Percentiles rank a stretch among this genome's conserved stretches.
Conservation (phyloP, 1,140 invertebrate genomes). For the Euwallacea fornicatus region DNA sequence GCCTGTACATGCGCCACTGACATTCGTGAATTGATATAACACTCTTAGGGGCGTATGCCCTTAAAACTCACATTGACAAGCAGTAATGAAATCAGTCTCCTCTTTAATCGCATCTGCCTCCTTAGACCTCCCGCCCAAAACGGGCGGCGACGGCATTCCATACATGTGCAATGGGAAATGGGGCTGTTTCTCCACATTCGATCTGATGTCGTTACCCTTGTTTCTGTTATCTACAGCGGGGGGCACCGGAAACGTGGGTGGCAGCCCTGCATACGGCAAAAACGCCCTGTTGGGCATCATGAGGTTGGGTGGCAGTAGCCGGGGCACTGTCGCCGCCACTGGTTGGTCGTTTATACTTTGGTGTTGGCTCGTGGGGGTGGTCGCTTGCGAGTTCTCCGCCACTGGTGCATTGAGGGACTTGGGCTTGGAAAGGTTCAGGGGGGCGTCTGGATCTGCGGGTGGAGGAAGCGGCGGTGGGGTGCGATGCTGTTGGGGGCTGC, state of each 20-base stretch:
- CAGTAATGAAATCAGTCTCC: slow-evolving; percentile 62
- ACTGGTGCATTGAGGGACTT: slow-evolving; percentile 59
- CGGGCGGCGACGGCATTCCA: slow-evolving; percentile 47
- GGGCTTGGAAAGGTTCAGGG: slow-evolving; percentile 86
- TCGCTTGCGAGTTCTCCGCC: slow-evolving; percentile 47
- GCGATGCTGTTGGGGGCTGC: slow-evolving; percentile 47
- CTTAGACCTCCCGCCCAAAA: slow-evolving; percentile 45
- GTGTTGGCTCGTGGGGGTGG: slow-evolving; percentile 42
- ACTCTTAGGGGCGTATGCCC: no score
- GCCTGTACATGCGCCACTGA: no score
- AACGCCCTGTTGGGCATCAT: slow-evolving; percentile 60
- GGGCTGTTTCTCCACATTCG: slow-evolving; percentile 49
- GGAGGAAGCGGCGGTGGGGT: slow-evolving; percentile 53
- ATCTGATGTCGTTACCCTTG: slow-evolving; percentile 48
- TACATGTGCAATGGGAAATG: slow-evolving; percentile 53
- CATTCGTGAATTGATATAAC: no score
- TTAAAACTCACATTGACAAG: slow-evolving; percentile 63
- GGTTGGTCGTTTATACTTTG: slow-evolving; percentile 57
- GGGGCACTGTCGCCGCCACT: slow-evolving; percentile 62
- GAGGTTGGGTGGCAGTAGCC: slow-evolving; percentile 59
- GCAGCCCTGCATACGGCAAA: slow-evolving; percentile 61
- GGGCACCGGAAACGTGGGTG: slow-evolving; percentile 58
- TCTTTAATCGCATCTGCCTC: slow-evolving; percentile 56
- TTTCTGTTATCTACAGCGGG: slow-evolving; percentile 51
- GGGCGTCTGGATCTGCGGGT: slow-evolving; percentile 68